Evolutionary conservation across 2,888 invertebrate genomes (phyloP).

Genomic region (Parascotia fuliginaria): DNA sequence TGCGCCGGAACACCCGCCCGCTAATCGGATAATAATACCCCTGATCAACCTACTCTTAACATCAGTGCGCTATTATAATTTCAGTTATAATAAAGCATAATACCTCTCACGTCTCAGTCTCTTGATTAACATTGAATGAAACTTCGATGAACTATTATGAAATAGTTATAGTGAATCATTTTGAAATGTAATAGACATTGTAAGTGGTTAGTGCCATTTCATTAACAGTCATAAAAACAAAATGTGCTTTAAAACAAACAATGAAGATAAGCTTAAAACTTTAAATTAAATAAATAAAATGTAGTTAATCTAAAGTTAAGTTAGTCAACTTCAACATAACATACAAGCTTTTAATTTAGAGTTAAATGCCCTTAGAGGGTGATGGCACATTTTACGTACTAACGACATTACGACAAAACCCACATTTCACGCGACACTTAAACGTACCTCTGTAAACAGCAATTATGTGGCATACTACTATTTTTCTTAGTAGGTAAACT

Average conservation of each 20-base stretch:
- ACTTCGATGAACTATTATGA: neutral
- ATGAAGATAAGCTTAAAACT: neutral
- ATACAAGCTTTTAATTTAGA: conserved; percentile 35
- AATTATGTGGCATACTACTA: conserved; percentile 7
- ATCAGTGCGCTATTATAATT: conserved; percentile 41
- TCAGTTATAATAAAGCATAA: neutral
- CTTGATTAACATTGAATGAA: neutral
- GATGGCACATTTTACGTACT: conserved; percentile 32
- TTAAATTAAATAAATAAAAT: conserved; percentile 13
- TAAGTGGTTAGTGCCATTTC: too few species aligned
- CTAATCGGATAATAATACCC: conserved; percentile 80
- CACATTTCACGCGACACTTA: conserved; percentile 31
- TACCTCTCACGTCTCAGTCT: neutral
- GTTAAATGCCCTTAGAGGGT: conserved; percentile 25
- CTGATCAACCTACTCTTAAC: conserved; percentile 53
- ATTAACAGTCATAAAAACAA: neutral
- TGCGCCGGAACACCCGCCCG: conserved; percentile 69
- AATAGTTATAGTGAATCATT: too few species aligned
- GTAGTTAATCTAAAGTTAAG: conserved; percentile 39
- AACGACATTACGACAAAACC: conserved; percentile 24
- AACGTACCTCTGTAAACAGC: conserved; percentile 23
- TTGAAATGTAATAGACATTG: too few species aligned
- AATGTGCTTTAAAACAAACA: neutral
- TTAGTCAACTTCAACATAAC: conserved; percentile 37
- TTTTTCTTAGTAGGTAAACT: conserved; percentile 13